These are phyloP conservation scores for Malacosoma neustria DNA, from an alignment of 2,888 invertebrate genomes.

Conservation along the genomic window DNA sequence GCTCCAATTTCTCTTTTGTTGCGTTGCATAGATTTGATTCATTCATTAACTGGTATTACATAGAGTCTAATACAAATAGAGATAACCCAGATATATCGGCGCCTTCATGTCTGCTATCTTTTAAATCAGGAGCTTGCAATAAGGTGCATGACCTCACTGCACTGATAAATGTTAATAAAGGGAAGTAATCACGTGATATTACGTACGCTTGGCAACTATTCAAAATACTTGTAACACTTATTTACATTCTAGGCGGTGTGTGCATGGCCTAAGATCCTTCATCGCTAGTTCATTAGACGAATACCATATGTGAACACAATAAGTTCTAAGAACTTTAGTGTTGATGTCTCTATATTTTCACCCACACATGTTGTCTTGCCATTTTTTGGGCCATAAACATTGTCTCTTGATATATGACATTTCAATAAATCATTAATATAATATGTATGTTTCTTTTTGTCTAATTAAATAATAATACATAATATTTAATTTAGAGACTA, in stretches of 20 bases:
- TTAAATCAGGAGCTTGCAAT: slow-evolving; percentile 36
- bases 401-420: neutral
- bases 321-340: slow-evolving; percentile 1
- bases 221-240: slow-evolving; percentile 48
- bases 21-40: slow-evolving; percentile 11
- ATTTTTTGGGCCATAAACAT: neutral
- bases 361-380: neutral
- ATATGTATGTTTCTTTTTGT: no score
- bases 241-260: slow-evolving; percentile 47
- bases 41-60: slow-evolving; percentile 11
- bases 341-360: neutral
- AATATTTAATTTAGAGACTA: no score
- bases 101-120: slow-evolving; percentile 45
- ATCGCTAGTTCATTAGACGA: slow-evolving; percentile 22
- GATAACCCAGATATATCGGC: slow-evolving; percentile 44
- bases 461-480: no score
- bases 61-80: slow-evolving; percentile 38
- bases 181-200: slow-evolving; percentile 44
- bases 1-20: slow-evolving; percentile 53
- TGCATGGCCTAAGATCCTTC: slow-evolving; percentile 45
- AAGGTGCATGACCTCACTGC: slow-evolving; percentile 55
- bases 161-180: slow-evolving; percentile 48
- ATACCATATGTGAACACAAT: slow-evolving; percentile 24
- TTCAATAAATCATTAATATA: neutral
- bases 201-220: slow-evolving; percentile 53